Conservation (phyloP, 2,888 invertebrate species). For the Ophonus ardosiacus region DNA sequence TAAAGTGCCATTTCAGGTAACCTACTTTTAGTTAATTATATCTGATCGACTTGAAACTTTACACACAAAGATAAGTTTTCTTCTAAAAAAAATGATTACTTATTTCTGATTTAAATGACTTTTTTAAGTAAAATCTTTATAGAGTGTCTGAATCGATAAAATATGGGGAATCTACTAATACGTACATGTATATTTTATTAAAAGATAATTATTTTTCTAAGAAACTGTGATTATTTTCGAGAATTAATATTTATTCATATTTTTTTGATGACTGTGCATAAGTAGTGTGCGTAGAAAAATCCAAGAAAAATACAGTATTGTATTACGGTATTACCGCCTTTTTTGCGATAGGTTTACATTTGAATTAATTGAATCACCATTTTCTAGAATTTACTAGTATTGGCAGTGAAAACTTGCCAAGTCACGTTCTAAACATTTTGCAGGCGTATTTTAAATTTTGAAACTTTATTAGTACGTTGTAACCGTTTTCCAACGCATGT, state of each 20-base stretch:
- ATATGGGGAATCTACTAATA: no score
- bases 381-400: neutral
- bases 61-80: no score
- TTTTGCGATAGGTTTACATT: neutral
- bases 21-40: no score
- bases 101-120: no score
- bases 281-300: neutral
- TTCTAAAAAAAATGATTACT: no score
- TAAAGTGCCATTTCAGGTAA: no score
- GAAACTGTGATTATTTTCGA: neutral
- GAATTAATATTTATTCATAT: neutral
- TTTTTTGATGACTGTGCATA: neutral
- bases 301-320: neutral
- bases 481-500: no score
- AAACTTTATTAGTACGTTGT: no score
- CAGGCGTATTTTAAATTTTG: neutral
- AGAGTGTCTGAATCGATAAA: no score
- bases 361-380: neutral
- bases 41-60: no score
- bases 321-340: neutral
- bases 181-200: no score
- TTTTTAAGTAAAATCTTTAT: no score
- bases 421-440: neutral
- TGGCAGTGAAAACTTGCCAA: neutral
- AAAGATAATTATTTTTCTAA: neutral